Conservation (phyloP, 2,113 vertebrate genomes). For the Erpornis zantholeuca region DNA sequence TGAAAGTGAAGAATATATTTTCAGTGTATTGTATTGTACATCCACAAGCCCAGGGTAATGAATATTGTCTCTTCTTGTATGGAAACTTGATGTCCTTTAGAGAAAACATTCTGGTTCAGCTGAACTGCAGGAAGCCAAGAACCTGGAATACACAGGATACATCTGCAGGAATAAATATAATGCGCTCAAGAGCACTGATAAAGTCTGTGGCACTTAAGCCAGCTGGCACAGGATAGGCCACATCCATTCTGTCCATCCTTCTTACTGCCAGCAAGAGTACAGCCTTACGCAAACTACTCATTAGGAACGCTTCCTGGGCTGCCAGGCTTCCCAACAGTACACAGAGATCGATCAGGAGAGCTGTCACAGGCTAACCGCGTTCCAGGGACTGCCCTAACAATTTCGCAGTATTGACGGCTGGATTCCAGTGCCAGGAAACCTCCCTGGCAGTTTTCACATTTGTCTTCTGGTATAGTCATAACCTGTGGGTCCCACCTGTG, state of each 20-base stretch:
- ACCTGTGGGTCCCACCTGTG: neutral
- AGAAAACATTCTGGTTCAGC: neutral
- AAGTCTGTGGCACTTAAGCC: neutral
- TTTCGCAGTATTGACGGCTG: neutral
- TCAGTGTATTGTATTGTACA: neutral
- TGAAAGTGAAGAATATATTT: neutral
- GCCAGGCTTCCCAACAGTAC: neutral
- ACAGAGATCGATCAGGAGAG: neutral
- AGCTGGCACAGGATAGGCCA: constrained; percentile 3
- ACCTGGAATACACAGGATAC: neutral
- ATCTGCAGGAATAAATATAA: neutral
- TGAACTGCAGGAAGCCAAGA: neutral
- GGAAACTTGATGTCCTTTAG: neutral
- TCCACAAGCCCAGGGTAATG: neutral
- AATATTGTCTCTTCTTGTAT: neutral
- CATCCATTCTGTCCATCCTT: neutral
- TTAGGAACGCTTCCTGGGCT: constrained; percentile 3
- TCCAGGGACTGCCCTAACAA: neutral
- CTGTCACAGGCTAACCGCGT: neutral
- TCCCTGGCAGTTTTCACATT: neutral
- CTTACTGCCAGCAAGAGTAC: neutral
- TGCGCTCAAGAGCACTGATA: neutral
- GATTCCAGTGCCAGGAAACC: neutral
- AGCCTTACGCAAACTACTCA: neutral
- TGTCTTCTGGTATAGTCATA: neutral